These are phyloP conservation scores for Galendromus occidentalis DNA, from an alignment of 1,140 invertebrate genomes.

Conservation along the genomic window DNA sequence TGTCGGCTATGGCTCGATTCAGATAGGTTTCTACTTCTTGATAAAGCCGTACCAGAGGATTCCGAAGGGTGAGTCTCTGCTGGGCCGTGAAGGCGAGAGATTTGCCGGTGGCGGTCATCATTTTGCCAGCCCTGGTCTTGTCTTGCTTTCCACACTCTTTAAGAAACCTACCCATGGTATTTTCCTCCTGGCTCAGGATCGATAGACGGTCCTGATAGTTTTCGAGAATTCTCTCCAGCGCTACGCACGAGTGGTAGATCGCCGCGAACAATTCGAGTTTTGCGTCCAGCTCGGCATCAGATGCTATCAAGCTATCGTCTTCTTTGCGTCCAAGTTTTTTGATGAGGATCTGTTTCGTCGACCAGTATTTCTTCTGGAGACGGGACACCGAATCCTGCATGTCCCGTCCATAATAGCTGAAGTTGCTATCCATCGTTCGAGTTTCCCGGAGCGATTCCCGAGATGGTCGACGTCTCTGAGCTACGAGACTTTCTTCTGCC, in stretches of 20 bases:
- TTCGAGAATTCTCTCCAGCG: conserved; percentile 73
- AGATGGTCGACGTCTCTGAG: too few species aligned
- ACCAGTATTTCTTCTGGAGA: conserved; percentile 53
- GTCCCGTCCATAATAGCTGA: conserved; percentile 6
- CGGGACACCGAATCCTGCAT: conserved; percentile 10
- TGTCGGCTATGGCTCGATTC: conserved; percentile 78
- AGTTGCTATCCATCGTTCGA: background rate
- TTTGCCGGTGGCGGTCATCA: conserved; percentile 83
- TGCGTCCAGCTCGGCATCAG: conserved; percentile 86
- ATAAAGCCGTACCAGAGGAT: conserved; percentile 68
- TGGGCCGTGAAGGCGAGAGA: conserved; percentile 84
- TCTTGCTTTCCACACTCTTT: conserved; percentile 81
- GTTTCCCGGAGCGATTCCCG: too few species aligned
- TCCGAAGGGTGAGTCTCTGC: conserved; percentile 52
- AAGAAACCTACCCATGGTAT: conserved; percentile 76
- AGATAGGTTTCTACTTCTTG: conserved; percentile 93
- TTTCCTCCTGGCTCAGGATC: conserved; percentile 76
- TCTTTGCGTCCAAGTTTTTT: conserved; percentile 90
- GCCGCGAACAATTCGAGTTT: conserved; percentile 91
- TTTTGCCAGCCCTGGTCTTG: conserved; percentile 64
- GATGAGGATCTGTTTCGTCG: conserved; percentile 85
- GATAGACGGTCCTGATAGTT: conserved; percentile 81
- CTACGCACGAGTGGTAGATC: conserved; percentile 71
- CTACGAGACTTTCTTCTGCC: too few species aligned
- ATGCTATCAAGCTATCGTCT: conserved; percentile 86